phyloP scores from a whole-genome alignment of 2,888 invertebrate species.

The Unio pictorum region DNA sequence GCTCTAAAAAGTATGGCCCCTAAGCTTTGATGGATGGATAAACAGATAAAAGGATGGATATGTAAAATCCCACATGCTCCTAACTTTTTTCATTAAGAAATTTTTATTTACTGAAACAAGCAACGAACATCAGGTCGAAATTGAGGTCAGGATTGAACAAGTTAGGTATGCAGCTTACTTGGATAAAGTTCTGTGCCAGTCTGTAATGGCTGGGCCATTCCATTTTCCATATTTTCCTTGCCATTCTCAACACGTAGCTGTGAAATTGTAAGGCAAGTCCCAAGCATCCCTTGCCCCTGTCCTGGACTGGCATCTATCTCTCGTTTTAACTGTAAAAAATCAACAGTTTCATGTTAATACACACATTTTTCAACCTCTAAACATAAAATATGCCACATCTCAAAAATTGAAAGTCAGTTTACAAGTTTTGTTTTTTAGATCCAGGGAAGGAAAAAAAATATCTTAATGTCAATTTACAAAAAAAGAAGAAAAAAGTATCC shows the following conservation, averaged over 20 bases:
- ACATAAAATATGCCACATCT: neutral
- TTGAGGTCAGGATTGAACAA: too few species aligned
- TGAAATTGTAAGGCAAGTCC: slow-evolving; percentile 59
- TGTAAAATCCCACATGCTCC: too few species aligned
- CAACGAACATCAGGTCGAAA: too few species aligned
- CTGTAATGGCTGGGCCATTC: slow-evolving; percentile 25
- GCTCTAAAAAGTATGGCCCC: too few species aligned
- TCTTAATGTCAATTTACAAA: too few species aligned
- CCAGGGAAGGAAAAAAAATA: too few species aligned
- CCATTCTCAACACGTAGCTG: slow-evolving; percentile 53
- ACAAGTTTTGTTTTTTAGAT: neutral
- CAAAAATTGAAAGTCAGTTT: neutral
- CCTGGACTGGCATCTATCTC: slow-evolving; percentile 41
- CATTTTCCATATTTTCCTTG: slow-evolving; percentile 40
- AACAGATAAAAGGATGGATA: too few species aligned
- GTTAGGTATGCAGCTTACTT: slow-evolving; percentile 36
- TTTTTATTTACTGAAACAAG: too few species aligned
- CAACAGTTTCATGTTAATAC: neutral
- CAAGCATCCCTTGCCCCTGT: slow-evolving; percentile 46
- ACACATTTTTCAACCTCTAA: neutral
- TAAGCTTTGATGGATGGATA: too few species aligned
- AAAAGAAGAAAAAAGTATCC: too few species aligned
- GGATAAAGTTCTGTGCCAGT: slow-evolving; percentile 45
- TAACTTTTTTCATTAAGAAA: too few species aligned
- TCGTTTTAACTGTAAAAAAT: slow-evolving; percentile 53